Evolutionary conservation across 2,797 vertebrate species (phyloP).

Genomic region (Sebastiscus albofasciatus): DNA sequence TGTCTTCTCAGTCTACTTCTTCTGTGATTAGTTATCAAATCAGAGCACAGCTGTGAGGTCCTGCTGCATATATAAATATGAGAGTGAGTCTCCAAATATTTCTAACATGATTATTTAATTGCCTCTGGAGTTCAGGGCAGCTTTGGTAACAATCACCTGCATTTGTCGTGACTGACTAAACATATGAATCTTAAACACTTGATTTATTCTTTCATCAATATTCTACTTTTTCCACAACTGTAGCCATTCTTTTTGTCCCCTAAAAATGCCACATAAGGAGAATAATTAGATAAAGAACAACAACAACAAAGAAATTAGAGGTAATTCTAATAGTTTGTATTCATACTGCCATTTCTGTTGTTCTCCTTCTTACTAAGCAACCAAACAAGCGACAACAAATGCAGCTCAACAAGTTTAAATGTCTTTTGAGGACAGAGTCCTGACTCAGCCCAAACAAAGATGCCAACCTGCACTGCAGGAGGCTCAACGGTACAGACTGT

Average conservation of each 20-base stretch:
- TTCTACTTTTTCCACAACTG: neutral
- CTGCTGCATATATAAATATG: conserved; percentile 12
- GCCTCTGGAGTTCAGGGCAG: neutral
- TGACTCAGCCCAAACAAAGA: conserved; percentile 19
- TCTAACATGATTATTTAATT: neutral
- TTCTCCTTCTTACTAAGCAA: neutral
- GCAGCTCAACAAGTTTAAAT: neutral
- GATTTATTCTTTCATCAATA: neutral
- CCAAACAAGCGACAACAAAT: neutral
- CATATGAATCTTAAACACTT: neutral
- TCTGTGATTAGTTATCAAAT: neutral
- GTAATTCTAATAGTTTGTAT: neutral
- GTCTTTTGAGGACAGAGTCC: neutral
- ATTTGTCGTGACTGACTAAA: neutral
- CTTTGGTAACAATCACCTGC: conserved; percentile 27
- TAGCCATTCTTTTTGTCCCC: neutral
- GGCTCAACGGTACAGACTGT: conserved; percentile 10
- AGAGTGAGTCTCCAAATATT: conserved; percentile 26
- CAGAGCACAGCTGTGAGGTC: neutral
- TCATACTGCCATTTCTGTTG: neutral
- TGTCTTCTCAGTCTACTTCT: neutral
- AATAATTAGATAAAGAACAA: neutral
- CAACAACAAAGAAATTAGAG: neutral
- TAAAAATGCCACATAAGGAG: neutral
- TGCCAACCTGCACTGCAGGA: conserved; percentile 35